Conservation (phyloP, 23 tunicate species). For the Ciona savignyi region DNA sequence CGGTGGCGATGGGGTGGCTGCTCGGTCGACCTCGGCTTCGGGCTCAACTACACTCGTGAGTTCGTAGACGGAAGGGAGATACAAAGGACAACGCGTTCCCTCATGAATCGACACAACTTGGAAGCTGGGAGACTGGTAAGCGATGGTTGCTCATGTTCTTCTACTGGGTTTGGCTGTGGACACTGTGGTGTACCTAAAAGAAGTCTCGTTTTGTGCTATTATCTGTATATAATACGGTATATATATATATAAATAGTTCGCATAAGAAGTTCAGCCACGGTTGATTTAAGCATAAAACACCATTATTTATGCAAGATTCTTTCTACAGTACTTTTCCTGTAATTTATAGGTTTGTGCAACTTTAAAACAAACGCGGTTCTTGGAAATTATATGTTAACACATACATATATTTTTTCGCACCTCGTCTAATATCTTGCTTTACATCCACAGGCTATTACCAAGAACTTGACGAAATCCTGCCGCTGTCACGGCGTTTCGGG, state of each 20-base stretch:
- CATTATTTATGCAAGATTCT: no score
- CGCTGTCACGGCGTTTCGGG: slow-evolving; percentile 76
- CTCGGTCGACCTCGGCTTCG: slow-evolving; percentile 53
- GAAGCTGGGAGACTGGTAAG: slow-evolving; percentile 61
- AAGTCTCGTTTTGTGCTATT: not conserved
- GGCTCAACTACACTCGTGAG: slow-evolving; percentile 26
- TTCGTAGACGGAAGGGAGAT: slow-evolving; percentile 51
- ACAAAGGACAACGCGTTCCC: slow-evolving; percentile 21
- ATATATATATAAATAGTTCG: not conserved
- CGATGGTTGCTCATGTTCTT: not conserved
- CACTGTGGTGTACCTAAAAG: no score
- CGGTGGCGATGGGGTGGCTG: slow-evolving; percentile 84
- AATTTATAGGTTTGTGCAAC: no score
- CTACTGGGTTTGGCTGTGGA: not conserved
- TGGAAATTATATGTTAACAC: no score
- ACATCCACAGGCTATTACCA: slow-evolving; percentile 43
- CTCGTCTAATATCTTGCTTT: no score
- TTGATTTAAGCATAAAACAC: not conserved
- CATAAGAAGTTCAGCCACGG: not conserved
- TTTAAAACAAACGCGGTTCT: no score
- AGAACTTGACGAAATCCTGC: slow-evolving; percentile 35
- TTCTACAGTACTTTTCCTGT: no score
- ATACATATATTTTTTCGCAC: no score
- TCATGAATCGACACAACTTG: slow-evolving; percentile 65
- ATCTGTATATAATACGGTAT: not conserved